Percentiles rank a stretch among this genome's conserved stretches.
These are phyloP conservation scores for Parapsyche elsis DNA, from an alignment of 1,140 invertebrate genomes.

Conservation along the genomic window DNA sequence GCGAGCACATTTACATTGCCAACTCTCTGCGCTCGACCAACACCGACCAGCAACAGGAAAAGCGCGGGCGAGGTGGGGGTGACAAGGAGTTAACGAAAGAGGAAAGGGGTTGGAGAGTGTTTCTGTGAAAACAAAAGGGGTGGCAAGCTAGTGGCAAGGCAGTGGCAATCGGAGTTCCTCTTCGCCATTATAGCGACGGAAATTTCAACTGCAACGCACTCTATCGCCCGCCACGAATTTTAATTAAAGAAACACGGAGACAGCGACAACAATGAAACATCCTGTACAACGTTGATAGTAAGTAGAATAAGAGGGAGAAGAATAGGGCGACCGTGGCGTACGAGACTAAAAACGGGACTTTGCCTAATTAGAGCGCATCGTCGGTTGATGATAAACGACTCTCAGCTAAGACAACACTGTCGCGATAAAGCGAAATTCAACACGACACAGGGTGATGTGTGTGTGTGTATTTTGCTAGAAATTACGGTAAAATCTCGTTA, in stretches of 20 bases:
- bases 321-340: neutral
- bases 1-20: too few relatives aligned
- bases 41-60: too few relatives aligned
- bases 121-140: too few relatives aligned
- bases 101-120: too few relatives aligned
- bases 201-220: neutral
- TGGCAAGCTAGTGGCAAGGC: neutral
- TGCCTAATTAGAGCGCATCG: slow-evolving; percentile 8
- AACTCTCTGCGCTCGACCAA: too few relatives aligned
- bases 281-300: neutral
- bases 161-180: neutral
- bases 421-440: too few relatives aligned
- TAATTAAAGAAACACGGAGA: slow-evolving; percentile 7
- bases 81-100: too few relatives aligned
- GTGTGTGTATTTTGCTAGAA: too few relatives aligned
- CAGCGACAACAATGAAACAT: neutral
- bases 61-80: too few relatives aligned
- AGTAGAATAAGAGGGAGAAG: neutral
- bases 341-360: neutral
- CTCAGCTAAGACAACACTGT: too few relatives aligned
- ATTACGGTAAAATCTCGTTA: too few relatives aligned
- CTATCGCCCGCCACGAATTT: neutral
- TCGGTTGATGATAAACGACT: neutral
- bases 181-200: slow-evolving; percentile 3
- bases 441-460: too few relatives aligned